Percentiles rank a stretch among this genome's conserved stretches.
Evolutionary conservation across 2,888 invertebrate genomes (phyloP).

Genomic region (Aspidiotus destructor): DNA sequence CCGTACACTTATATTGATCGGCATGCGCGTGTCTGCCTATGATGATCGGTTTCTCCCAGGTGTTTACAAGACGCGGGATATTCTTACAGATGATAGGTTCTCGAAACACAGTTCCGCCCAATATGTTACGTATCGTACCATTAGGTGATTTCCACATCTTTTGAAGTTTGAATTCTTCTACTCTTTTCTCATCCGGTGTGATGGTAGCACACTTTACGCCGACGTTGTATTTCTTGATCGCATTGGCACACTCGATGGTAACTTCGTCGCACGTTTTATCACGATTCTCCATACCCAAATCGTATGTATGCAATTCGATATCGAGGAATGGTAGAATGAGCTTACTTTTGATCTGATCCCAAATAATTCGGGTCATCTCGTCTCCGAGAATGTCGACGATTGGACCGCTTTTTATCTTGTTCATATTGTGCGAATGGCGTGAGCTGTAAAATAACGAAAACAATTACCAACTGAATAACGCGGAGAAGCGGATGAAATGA

Average conservation of each 20-base stretch:
- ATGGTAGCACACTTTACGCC: slow-evolving; percentile 99
- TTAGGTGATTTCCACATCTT: slow-evolving; percentile 89
- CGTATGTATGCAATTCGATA: slow-evolving; percentile 85
- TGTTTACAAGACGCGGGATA: slow-evolving; percentile 86
- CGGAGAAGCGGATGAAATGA: no score
- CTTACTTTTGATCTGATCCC: slow-evolving; percentile 96
- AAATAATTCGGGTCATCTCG: slow-evolving; percentile 95
- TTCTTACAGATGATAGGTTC: slow-evolving; percentile 84
- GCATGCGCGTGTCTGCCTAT: slow-evolving; percentile 98
- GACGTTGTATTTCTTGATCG: slow-evolving; percentile 92
- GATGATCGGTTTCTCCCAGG: slow-evolving; percentile 94
- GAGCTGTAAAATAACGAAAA: no score
- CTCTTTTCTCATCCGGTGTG: slow-evolving; percentile 93
- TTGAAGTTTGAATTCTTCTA: slow-evolving; percentile 78
- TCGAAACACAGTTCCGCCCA: slow-evolving; percentile 73
- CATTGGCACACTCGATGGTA: slow-evolving; percentile 92
- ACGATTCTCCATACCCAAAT: slow-evolving; percentile 89
- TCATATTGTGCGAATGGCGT: slow-evolving; percentile 34
- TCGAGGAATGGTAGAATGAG: slow-evolving; percentile 92
- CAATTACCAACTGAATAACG: no score
- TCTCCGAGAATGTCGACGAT: slow-evolving; percentile 90
- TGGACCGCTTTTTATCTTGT: slow-evolving; percentile 54
- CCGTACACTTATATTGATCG: slow-evolving; percentile 92
- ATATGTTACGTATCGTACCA: slow-evolving; percentile 77
- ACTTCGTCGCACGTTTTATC: slow-evolving; percentile 92